These are phyloP conservation scores for Alligator sinensis DNA, from an alignment of 2,113 vertebrate genomes.

Conservation along the genomic window DNA sequence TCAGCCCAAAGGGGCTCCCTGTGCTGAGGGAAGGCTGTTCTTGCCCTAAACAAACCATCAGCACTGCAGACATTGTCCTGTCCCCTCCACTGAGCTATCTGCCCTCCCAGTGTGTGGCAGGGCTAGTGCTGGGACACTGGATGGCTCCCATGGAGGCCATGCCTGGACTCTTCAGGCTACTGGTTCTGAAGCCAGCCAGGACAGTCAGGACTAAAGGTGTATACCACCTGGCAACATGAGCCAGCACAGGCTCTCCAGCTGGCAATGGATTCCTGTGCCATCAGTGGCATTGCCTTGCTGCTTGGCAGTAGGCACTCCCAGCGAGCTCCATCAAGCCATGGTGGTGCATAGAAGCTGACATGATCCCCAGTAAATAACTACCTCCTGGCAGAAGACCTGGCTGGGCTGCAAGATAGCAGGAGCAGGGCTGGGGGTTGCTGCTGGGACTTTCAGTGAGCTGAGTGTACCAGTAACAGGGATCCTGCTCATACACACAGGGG, in stretches of 20 bases:
- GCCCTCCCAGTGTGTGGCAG: not conserved
- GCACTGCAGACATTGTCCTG: not conserved
- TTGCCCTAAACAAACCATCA: no score
- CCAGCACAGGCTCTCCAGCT: not conserved
- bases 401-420: no score
- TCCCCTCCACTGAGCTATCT: not conserved
- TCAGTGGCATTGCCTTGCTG: not conserved
- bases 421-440: no score
- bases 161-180: not conserved
- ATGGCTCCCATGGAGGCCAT: not conserved
- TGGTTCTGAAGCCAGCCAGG: not conserved
- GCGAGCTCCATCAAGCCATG: not conserved
- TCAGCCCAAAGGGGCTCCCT: not conserved
- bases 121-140: not conserved
- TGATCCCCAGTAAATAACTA: not conserved
- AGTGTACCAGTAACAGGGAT: not conserved
- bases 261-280: not conserved
- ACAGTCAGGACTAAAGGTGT: not conserved
- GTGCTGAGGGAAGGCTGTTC: not conserved
- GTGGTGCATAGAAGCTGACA: not conserved
- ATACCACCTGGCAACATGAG: not conserved
- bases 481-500: not conserved
- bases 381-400: not conserved
- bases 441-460: no score
- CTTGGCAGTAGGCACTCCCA: not conserved